Conservation (phyloP, 1,140 invertebrate genomes). For the Leptestheria dahalacensis region DNA sequence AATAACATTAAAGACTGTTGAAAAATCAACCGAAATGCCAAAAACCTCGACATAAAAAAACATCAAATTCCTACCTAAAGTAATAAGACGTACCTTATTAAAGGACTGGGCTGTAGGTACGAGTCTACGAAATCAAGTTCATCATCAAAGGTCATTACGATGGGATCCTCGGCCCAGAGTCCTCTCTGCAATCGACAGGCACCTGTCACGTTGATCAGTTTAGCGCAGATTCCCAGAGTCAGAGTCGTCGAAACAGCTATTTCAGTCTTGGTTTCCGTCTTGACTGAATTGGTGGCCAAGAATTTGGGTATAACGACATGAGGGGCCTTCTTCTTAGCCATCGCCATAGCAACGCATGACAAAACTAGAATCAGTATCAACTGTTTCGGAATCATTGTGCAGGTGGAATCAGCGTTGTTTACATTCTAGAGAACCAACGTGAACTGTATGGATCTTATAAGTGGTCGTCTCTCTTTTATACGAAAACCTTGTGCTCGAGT, state of each 20-base stretch:
- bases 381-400: no score
- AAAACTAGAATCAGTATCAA: no score
- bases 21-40: no score
- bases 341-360: no score
- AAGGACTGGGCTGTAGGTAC: neutral
- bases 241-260: neutral
- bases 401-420: no score
- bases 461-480: no score
- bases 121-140: slow-evolving; percentile 1
- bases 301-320: neutral
- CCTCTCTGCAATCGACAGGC: slow-evolving; percentile 7
- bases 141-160: slow-evolving; percentile 12
- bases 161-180: slow-evolving; percentile 8
- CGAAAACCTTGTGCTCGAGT: no score
- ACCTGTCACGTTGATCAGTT: slow-evolving; percentile 10
- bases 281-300: neutral
- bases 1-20: no score
- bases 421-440: no score
- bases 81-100: neutral
- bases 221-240: neutral
- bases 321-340: no score
- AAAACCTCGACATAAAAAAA: neutral
- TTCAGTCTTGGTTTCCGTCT: neutral
- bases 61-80: neutral
- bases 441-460: no score